These are phyloP conservation scores for Pipistrellus kuhlii DNA, from an alignment of 2,797 vertebrate species.

Conservation along the genomic window DNA sequence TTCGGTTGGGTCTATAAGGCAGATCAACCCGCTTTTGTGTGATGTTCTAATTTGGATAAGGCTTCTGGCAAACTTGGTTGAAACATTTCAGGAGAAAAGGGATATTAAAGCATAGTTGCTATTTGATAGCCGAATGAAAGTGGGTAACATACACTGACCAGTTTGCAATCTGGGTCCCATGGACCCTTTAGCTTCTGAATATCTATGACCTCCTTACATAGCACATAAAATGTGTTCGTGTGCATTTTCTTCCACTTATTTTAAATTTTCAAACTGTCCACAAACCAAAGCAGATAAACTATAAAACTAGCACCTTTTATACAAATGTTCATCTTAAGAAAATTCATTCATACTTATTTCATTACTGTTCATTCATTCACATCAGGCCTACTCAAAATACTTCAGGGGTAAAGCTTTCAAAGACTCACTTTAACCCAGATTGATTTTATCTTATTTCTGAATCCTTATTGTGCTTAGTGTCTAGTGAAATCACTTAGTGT, in stretches of 20 bases:
- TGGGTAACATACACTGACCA: not conserved
- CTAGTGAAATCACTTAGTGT: slow-evolving; percentile 1
- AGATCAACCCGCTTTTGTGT: no score
- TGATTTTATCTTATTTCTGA: slow-evolving; percentile 11
- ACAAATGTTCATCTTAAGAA: not conserved
- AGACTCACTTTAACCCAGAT: not conserved
- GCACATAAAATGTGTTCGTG: not conserved
- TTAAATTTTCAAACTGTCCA: not conserved
- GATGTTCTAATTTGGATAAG: slow-evolving; percentile 12
- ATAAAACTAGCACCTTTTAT: not conserved
- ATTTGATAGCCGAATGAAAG: not conserved
- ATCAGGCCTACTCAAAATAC: not conserved
- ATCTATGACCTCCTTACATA: not conserved
- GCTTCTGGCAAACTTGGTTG: not conserved
- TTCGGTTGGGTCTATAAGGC: not conserved
- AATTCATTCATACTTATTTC: not conserved
- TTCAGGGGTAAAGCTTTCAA: not conserved
- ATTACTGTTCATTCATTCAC: not conserved
- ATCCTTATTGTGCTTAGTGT: not conserved
- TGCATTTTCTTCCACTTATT: not conserved
- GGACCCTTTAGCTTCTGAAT: not conserved
- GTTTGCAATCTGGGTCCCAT: not conserved
- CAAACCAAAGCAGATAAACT: not conserved
- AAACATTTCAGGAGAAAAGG: slow-evolving; percentile 27
- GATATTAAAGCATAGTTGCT: not conserved